Conservation (phyloP, 2,797 vertebrate genomes). For the Pseudocheirus occidentalis region DNA sequence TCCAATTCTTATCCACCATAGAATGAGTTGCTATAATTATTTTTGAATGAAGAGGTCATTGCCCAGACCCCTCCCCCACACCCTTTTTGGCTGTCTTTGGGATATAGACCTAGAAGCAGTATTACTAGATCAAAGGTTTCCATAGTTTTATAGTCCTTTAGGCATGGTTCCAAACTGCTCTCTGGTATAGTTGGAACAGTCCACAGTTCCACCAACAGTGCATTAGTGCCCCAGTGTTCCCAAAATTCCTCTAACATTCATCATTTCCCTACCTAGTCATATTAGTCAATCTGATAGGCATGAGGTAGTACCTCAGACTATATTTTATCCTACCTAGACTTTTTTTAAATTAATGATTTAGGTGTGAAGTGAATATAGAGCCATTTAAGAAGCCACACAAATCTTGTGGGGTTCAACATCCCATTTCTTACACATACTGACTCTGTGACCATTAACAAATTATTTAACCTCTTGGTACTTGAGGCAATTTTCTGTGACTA, state of each 20-base stretch:
- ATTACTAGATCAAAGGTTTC: not conserved
- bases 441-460: too few species aligned
- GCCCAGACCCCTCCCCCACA: too few species aligned
- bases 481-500: too few species aligned
- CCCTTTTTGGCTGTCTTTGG: too few species aligned
- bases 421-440: too few species aligned
- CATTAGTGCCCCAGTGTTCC: not conserved
- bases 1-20: not conserved
- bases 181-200: not conserved
- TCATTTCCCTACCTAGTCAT: not conserved
- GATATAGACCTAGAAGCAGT: too few species aligned
- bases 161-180: not conserved
- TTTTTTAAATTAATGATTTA: not conserved
- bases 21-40: not conserved
- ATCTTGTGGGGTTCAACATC: too few species aligned
- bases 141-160: not conserved
- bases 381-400: too few species aligned
- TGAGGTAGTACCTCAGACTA: not conserved
- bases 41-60: too few species aligned
- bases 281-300: not conserved
- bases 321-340: not conserved
- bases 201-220: not conserved
- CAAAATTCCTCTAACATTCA: not conserved
- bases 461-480: too few species aligned
- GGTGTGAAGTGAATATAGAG: too few species aligned